phyloP scores from a whole-genome alignment of 2,113 vertebrate species.

The Myotis brandtii region DNA sequence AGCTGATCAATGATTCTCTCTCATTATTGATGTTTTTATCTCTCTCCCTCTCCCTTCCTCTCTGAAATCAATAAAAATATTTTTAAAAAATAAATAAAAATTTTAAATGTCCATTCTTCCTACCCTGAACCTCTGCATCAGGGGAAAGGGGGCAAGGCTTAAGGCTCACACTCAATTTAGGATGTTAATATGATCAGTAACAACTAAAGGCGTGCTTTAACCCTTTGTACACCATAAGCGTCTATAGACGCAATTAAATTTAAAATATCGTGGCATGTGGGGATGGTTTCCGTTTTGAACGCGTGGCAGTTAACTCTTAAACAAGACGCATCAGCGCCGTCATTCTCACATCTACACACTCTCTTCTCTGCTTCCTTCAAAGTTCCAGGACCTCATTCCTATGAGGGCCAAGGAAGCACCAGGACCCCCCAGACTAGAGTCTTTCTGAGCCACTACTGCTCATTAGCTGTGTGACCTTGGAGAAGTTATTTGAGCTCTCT shows the following conservation, averaged over 20 bases:
- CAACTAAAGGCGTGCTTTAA: neutral
- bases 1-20: too few species aligned
- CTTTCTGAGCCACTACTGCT: too few species aligned
- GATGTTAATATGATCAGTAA: neutral
- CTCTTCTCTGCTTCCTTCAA: neutral
- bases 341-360: neutral
- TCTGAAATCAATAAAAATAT: too few species aligned
- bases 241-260: too few species aligned
- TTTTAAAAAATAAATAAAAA: too few species aligned
- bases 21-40: too few species aligned
- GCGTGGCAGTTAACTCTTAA: too few species aligned
- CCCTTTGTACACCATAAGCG: too few species aligned
- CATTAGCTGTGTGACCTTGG: neutral
- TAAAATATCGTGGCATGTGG: too few species aligned
- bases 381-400: neutral
- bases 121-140: neutral
- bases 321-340: rapidly evolving
- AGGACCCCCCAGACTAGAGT: neutral
- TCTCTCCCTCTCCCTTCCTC: too few species aligned
- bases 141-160: neutral
- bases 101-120: neutral
- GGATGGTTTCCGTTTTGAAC: too few species aligned
- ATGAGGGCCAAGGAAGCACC: too few species aligned
- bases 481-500: neutral
- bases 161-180: neutral